Percentiles rank a stretch among this genome's conserved stretches.
Conservation (phyloP, 2,113 vertebrate species). For the Ameiurus melas region DNA sequence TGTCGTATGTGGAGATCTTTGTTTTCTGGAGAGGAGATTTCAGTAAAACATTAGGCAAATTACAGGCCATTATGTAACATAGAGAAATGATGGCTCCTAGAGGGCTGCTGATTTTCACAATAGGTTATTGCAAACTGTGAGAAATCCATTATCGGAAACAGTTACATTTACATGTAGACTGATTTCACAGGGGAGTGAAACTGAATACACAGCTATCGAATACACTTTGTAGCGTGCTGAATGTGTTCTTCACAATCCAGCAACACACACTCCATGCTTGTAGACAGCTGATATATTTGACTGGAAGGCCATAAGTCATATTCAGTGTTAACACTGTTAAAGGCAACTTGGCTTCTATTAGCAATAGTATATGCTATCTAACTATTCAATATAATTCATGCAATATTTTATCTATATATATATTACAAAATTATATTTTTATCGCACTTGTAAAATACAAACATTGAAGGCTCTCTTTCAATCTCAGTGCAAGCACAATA, state of each 20-base stretch:
- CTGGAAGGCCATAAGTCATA: not conserved
- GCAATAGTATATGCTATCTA: not conserved
- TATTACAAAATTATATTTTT: not conserved
- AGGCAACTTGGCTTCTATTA: not conserved
- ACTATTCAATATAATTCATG: not conserved
- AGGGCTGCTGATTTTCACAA: conserved; percentile 13
- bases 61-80: conserved; percentile 5
- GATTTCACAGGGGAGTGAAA: conserved; percentile 1
- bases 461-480: not conserved
- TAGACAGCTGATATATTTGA: not conserved
- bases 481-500: not conserved
- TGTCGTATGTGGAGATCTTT: conserved; percentile 98
- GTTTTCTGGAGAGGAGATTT: conserved; percentile 83
- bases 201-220: not conserved
- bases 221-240: conserved; percentile 2
- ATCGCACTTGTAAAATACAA: not conserved
- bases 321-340: not conserved
- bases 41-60: conserved; percentile 28
- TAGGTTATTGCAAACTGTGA: not conserved
- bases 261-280: not conserved
- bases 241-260: conserved; percentile 2
- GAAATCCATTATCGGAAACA: conserved; percentile 18
- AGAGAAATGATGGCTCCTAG: conserved; percentile 10
- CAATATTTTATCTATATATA: not conserved
- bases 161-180: conserved; percentile 12